These are phyloP conservation scores for Nasonia vitripennis DNA, from an alignment of 1,140 invertebrate species.

Conservation along the genomic window DNA sequence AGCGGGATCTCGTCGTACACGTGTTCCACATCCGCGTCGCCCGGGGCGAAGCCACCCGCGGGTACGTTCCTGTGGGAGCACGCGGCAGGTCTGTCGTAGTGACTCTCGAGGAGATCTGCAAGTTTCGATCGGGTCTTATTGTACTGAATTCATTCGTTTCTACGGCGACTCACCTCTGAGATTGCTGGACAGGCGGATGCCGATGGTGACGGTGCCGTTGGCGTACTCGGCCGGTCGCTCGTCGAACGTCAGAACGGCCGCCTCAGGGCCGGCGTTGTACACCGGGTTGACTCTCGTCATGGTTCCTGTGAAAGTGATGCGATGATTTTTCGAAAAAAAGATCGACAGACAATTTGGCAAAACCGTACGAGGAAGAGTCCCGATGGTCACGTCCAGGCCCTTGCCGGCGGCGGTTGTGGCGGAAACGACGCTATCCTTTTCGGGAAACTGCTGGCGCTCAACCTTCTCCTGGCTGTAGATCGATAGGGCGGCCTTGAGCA, in stretches of 20 bases:
- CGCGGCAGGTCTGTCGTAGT: slow-evolving; percentile 70
- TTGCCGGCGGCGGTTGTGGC: background rate
- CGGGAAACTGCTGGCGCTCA: slow-evolving; percentile 42
- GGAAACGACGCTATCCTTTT: slow-evolving; percentile 39
- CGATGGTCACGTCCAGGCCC: slow-evolving; percentile 45
- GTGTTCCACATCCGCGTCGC: slow-evolving; percentile 65
- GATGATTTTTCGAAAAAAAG: no score
- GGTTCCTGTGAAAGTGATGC: slow-evolving; percentile 57
- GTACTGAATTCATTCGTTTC: slow-evolving; percentile 6
- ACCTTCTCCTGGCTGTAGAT: slow-evolving; percentile 65
- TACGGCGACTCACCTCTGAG: slow-evolving; percentile 59
- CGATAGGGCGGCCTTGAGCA: slow-evolving; percentile 68
- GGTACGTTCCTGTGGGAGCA: slow-evolving; percentile 54
- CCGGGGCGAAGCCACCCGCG: background rate
- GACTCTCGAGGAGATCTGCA: slow-evolving; percentile 68
- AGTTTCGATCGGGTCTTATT: background rate
- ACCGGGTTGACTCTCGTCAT: slow-evolving; percentile 57
- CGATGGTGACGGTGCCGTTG: slow-evolving; percentile 67
- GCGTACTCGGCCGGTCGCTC: slow-evolving; percentile 64
- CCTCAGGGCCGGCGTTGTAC: slow-evolving; percentile 49
- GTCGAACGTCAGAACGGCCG: slow-evolving; percentile 58
- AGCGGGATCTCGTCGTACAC: slow-evolving; percentile 72
- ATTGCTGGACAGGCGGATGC: slow-evolving; percentile 66
- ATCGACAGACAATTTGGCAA: background rate
- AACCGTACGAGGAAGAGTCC: slow-evolving; percentile 41